Conservation (phyloP, 2,888 invertebrate genomes). For the Tetramorium bicarinatum region DNA sequence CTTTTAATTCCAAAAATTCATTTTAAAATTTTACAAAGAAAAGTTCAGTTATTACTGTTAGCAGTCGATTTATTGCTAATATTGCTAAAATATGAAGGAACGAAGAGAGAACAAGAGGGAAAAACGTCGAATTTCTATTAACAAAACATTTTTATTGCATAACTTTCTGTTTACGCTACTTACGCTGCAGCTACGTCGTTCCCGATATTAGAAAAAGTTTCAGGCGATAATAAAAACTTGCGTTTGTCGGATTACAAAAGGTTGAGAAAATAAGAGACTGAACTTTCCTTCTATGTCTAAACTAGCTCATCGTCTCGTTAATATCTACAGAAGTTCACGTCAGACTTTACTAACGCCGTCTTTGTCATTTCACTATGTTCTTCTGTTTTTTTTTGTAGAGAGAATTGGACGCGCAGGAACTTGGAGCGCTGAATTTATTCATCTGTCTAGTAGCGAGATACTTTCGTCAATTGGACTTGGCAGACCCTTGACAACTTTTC, state of each 20-base stretch:
- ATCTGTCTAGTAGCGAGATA: slow-evolving; percentile 92
- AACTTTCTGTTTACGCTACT: slow-evolving; percentile 37
- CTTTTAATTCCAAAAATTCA: slow-evolving; percentile 20
- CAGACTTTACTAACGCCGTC: slow-evolving; percentile 26
- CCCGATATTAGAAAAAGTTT: slow-evolving; percentile 55
- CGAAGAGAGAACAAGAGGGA: neutral
- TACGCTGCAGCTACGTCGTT: slow-evolving; percentile 60
- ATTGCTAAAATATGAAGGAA: neutral
- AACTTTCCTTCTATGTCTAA: slow-evolving; percentile 54
- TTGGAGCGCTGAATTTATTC: slow-evolving; percentile 90
- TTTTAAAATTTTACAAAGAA: slow-evolving; percentile 34
- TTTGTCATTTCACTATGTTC: neutral
- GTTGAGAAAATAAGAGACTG: slow-evolving; percentile 52
- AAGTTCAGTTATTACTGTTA: slow-evolving; percentile 71
- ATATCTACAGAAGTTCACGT: slow-evolving; percentile 43
- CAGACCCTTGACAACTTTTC: slow-evolving; percentile 86
- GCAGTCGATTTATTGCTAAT: neutral
- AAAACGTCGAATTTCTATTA: slow-evolving; percentile 49
- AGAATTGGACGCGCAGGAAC: slow-evolving; percentile 85
- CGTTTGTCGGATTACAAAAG: slow-evolving; percentile 26
- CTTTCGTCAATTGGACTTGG: slow-evolving; percentile 92
- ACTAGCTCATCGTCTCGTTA: slow-evolving; percentile 20
- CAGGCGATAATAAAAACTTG: slow-evolving; percentile 49
- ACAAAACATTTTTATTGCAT: slow-evolving; percentile 69
- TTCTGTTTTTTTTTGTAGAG: slow-evolving; percentile 63